Percentiles rank a stretch among this genome's conserved stretches.
phyloP scores from a whole-genome alignment of 2,113 vertebrate species.

The Campylorhamphus procurvoides region DNA sequence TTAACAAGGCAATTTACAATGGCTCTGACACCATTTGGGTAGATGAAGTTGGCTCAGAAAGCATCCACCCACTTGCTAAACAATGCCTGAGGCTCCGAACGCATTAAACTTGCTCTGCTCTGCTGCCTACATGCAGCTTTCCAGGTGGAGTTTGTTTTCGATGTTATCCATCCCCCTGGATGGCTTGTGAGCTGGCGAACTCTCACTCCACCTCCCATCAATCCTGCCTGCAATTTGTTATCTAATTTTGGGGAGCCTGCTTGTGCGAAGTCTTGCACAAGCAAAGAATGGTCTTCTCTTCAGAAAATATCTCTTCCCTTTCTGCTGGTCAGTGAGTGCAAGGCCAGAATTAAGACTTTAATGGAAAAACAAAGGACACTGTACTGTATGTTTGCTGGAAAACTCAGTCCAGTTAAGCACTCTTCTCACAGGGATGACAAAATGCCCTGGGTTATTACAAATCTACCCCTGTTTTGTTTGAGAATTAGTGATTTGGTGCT shows the following conservation, averaged over 20 bases:
- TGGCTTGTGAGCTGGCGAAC: background rate
- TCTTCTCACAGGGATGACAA: background rate
- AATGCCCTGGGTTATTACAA: background rate
- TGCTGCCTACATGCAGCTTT: conserved; percentile 28
- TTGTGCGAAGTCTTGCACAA: background rate
- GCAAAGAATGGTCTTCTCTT: background rate
- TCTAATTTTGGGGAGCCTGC: background rate
- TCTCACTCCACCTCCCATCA: background rate
- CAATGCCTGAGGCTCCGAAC: conserved; percentile 10
- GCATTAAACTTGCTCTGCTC: conserved; percentile 21
- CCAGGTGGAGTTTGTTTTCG: conserved; percentile 55
- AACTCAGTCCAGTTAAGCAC: background rate
- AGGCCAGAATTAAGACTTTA: background rate
- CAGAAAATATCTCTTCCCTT: background rate
- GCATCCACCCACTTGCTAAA: conserved; percentile 58
- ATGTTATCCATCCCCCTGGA: conserved; percentile 1
- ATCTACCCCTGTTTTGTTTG: background rate
- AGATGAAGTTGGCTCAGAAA: conserved; percentile 49
- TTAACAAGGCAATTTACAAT: conserved; percentile 53
- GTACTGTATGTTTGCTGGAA: background rate
- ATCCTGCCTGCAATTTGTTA: background rate
- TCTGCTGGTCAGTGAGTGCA: background rate
- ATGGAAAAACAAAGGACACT: background rate
- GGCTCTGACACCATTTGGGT: conserved; percentile 52
- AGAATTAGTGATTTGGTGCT: background rate